These are phyloP conservation scores for Heliconius charithonia DNA, from an alignment of 2,888 invertebrate genomes.

Conservation along the genomic window DNA sequence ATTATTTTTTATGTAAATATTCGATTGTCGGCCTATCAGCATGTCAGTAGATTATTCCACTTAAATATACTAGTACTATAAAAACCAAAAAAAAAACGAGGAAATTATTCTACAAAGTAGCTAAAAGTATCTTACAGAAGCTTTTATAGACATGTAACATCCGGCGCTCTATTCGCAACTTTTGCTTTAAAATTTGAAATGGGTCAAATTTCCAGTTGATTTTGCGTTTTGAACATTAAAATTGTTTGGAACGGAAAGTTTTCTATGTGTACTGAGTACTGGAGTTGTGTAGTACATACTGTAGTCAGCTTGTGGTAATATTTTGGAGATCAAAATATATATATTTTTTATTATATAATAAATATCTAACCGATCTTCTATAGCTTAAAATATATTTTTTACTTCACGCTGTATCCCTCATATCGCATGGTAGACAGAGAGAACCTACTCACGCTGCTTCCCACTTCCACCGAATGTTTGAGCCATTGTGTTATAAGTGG, in stretches of 20 bases:
- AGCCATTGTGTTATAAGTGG: too few relatives aligned
- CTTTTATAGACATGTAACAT: slow-evolving; percentile 21
- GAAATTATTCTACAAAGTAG: not conserved
- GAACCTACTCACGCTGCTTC: too few relatives aligned
- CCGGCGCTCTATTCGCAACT: slow-evolving; percentile 11
- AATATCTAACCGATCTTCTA: not conserved
- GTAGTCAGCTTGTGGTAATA: not conserved
- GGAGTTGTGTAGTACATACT: not conserved
- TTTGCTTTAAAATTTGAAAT: slow-evolving; percentile 25
- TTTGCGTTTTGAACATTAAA: slow-evolving; percentile 16
- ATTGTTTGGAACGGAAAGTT: slow-evolving; percentile 10
- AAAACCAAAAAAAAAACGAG: too few relatives aligned
- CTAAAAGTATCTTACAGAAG: slow-evolving; percentile 10
- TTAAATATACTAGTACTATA: not conserved
- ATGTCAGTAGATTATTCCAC: not conserved
- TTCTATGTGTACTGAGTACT: not conserved
- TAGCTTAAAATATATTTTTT: too few relatives aligned
- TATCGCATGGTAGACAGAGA: too few relatives aligned
- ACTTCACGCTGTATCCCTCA: too few relatives aligned
- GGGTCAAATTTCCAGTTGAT: slow-evolving; percentile 22
- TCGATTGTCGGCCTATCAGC: too few relatives aligned
- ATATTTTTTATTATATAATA: not conserved
- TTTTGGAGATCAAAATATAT: not conserved
- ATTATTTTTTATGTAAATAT: too few relatives aligned
- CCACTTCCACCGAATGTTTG: too few relatives aligned